A percentile compares a stretch with the other conserved stretches of the same genome.
Evolutionary conservation across 2,113 vertebrate species (phyloP).

Genomic region (Otolemur garnettii): DNA sequence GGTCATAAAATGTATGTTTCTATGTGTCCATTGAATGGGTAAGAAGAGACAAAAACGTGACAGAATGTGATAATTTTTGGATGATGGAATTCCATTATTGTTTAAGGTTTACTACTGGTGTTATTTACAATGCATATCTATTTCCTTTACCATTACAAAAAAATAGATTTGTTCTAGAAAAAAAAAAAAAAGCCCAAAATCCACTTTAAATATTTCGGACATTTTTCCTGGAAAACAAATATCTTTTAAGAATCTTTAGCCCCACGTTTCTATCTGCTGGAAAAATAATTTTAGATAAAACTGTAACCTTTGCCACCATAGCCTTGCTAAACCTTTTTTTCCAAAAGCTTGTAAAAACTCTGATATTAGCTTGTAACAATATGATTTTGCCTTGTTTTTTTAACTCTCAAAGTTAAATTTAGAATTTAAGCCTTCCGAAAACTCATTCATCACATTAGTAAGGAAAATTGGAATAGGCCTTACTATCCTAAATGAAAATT

Average conservation of each 20-base stretch:
- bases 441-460: constrained; percentile 86
- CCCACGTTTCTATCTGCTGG: neutral
- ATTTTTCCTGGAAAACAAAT: neutral
- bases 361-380: constrained; percentile 45
- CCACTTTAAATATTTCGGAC: neutral
- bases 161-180: no score
- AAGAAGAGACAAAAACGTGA: neutral
- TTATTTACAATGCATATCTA: neutral
- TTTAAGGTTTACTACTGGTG: neutral
- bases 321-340: neutral
- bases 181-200: neutral
- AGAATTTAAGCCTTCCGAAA: constrained; percentile 86
- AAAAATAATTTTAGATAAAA: neutral
- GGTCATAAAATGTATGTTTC: neutral
- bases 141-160: neutral
- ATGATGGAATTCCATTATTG: neutral
- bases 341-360: neutral
- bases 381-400: constrained; percentile 61
- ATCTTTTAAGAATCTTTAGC: neutral
- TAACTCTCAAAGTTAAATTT: constrained; percentile 83
- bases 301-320: neutral
- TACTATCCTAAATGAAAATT: constrained; percentile 87
- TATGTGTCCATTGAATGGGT: neutral
- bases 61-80: neutral
- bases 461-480: constrained; percentile 85